Percentiles rank a stretch among this genome's conserved stretches.
Conservation (phyloP, 2,113 vertebrate genomes). For the Sisor rabdophorus region DNA sequence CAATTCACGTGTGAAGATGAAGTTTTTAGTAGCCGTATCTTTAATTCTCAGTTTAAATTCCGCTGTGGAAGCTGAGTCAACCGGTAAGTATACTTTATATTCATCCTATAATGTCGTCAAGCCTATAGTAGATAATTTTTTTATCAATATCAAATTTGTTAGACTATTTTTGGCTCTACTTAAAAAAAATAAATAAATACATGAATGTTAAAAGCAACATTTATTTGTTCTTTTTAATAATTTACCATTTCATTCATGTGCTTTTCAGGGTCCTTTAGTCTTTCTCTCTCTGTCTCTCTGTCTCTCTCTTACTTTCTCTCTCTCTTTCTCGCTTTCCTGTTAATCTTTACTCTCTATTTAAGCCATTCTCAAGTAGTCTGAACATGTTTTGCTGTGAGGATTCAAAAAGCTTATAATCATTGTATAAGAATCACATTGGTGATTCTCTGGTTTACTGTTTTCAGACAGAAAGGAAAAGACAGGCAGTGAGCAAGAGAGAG, state of each 20-base stretch:
- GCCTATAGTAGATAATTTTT: neutral
- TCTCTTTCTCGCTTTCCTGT: too few relatives aligned
- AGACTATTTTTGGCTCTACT: neutral
- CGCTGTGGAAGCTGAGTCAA: conserved; percentile 61
- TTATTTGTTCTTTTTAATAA: neutral
- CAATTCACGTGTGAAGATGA: conserved; percentile 39
- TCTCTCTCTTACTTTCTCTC: neutral
- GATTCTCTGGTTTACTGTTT: conserved; percentile 5
- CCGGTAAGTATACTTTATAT: conserved; percentile 48
- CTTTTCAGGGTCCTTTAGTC: too few relatives aligned
- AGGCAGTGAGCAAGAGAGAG: neutral
- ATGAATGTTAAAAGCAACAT: neutral
- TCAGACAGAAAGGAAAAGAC: neutral
- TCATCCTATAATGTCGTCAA: neutral
- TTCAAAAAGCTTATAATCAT: conserved; percentile 17
- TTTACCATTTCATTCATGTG: neutral
- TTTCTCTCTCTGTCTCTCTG: too few relatives aligned
- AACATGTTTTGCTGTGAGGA: neutral
- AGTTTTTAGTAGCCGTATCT: conserved; percentile 58
- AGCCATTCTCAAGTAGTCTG: neutral
- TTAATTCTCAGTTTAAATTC: conserved; percentile 71
- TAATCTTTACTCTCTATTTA: neutral
- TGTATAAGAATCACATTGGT: neutral
- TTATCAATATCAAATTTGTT: neutral
- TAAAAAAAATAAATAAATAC: neutral